Evolutionary conservation across 2,888 invertebrate genomes (phyloP), one percentile per base, ranked within the genome.

Genomic region (Neoaliturus tenellus): DNA sequence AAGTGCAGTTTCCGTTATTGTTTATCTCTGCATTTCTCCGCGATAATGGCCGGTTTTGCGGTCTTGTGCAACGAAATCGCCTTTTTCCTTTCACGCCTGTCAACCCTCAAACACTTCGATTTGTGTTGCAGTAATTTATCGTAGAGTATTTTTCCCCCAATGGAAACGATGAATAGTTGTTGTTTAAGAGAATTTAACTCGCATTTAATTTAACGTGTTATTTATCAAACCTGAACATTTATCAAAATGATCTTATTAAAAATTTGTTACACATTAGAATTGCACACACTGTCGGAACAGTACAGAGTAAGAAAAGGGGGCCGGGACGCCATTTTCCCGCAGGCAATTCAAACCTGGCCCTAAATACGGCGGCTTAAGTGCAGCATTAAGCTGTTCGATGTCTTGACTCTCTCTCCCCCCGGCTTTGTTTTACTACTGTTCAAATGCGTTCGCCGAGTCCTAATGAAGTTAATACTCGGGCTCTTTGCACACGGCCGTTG

Each of bases 291-390:
- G 35, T 35, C 10, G 35, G 35, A 35, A 35, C n/a, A n/a, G n/a
- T n/a, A n/a, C n/a, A n/a, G n/a, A n/a, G n/a, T n/a, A n/a, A 39
- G 39, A 10, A 48, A 14, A 48, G 48, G 55, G n/a, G 55, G 12
- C 55, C 23, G 55, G 14, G 28, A 28, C 62, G 31, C 62, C 62
- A 62, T 55, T 44, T 48, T 62, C 62, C 62, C 62, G 28, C 62
- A 2, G 62, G 62, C 62, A 62, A 62, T 62, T 62, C 62, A 62
- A 14, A 62, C 62, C 28, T 62, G 31, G 62, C 62, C 71, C 39
- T 71, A 71, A 71, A 71, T 39, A 71, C 71, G 2, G 71, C 14
- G 71, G 71, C 71, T 71, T 39, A 39, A 71, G 71, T 35, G 39
- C 41, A 20, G 71, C 71, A 71, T 71, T 71, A 71, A 71, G 71